Evolutionary conservation across 2,888 invertebrate genomes (phyloP), one percentile per base, ranked within the genome.

Genomic region (Drosophila mercatorum): DNA sequence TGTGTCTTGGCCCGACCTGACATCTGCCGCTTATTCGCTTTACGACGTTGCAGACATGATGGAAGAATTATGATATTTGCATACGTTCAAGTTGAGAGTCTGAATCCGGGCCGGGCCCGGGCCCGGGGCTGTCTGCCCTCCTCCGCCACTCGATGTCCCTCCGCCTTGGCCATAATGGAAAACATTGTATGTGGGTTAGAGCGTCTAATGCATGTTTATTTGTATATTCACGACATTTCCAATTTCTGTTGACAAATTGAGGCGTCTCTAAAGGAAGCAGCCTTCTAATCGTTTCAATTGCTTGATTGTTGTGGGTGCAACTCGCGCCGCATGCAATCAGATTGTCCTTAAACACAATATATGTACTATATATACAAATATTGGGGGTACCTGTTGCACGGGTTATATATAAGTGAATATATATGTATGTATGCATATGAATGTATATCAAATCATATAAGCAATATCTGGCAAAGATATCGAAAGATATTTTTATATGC

Each of bases 31-130:
- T 56, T 64, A 72, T 59, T 53, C 68, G 65, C 63, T 73, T 78
- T 72, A 78, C 58, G 63, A 74, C 72, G 70, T 68, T 80, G 79
- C 71, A 81, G 75, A 76, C 77, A 79, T 65, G 83, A 72, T 71
- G 69, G 68, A 53, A 66, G 74, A 86, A 88, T 86, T 83, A 86
- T 86, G 78, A 83, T 85, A 86, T 88, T 88, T 85, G 81, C 81
- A 83, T 88, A 88, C 75, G 73, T 66, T 87, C 80, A 84, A 81
- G 84, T 80, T 76, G 78, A 70, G 68, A 78, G 51, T 68, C 63
- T 44, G 56, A 38, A 44, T 26, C 7, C 8, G 26, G 14, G 22
- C 22, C 22, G 22, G 22, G 22, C 2, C 22, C 1, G 22, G 22
- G 22, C 2, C 22, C 22, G 22, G 22, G 22, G 26, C 53, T 14